These are phyloP conservation scores for Pseudopipra pipra DNA, from an alignment of 2,113 vertebrate genomes.

Conservation along the genomic window DNA sequence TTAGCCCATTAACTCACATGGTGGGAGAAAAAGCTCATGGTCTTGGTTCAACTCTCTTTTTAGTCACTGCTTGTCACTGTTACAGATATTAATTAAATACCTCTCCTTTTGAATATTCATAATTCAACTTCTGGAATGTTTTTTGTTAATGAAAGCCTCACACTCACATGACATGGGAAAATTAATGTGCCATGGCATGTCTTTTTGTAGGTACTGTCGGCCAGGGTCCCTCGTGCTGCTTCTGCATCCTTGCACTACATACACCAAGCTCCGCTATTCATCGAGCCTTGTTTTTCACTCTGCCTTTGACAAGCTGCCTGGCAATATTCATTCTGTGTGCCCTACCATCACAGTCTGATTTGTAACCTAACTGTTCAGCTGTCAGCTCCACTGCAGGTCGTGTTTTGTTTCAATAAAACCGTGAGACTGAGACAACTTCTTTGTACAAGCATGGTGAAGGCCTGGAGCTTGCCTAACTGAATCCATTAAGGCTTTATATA, in stretches of 20 bases:
- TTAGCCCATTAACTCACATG: not conserved
- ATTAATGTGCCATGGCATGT: rapidly evolving
- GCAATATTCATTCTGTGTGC: constrained; percentile 19
- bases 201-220: rapidly evolving
- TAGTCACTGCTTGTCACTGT: not conserved
- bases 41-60: not conserved
- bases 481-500: not conserved
- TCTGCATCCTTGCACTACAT: not conserved
- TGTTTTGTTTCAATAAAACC: constrained; percentile 60
- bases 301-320: constrained; percentile 18
- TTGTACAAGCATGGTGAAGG: not conserved
- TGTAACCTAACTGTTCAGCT: constrained; percentile 59
- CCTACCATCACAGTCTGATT: constrained; percentile 28
- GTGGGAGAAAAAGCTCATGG: not conserved
- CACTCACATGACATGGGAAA: rapidly evolving
- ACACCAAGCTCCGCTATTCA: not conserved
- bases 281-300: constrained; percentile 8
- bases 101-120: not conserved
- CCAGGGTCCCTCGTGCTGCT: rapidly evolving
- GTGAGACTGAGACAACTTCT: constrained; percentile 17
- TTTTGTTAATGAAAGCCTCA: not conserved
- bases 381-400: constrained; percentile 41
- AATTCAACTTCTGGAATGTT: not conserved
- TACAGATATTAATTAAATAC: not conserved
- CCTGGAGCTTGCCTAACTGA: not conserved